Conservation (phyloP, 92 coral and sea anemone species). For the Anthopleura xanthogrammica region DNA sequence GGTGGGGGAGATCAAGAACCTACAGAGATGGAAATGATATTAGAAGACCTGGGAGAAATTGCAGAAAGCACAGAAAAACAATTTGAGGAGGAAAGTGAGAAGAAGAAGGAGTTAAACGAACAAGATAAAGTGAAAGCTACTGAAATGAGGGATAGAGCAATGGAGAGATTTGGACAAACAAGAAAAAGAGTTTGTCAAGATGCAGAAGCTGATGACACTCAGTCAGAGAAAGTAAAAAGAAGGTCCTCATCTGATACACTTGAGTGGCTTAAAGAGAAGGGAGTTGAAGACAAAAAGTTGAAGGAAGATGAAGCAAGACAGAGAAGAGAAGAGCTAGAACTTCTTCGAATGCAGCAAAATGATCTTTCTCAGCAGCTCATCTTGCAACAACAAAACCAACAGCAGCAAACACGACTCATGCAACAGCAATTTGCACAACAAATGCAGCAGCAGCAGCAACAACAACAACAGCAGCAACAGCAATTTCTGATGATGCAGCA, state of each 20-base stretch:
- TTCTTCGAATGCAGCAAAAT: neutral
- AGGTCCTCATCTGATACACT: slow-evolving; percentile 6
- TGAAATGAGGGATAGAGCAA: slow-evolving; percentile 47
- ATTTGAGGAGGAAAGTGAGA: slow-evolving; percentile 23
- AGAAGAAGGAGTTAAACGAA: slow-evolving; percentile 39
- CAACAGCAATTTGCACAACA: neutral
- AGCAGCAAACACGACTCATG: neutral
- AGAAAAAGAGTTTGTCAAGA: neutral
- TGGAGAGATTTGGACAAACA: slow-evolving; percentile 24
- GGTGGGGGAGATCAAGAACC: neutral
- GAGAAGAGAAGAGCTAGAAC: neutral
- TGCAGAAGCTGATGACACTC: neutral
- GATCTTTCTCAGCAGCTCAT: neutral
- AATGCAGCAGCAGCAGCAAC: slow-evolving; percentile 8
- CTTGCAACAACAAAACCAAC: neutral
- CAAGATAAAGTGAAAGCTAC: slow-evolving; percentile 50
- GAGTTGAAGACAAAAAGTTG: neutral
- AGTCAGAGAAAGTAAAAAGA: neutral
- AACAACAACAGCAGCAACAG: slow-evolving; percentile 8
- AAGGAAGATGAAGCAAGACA: neutral
- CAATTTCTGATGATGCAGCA: no score
- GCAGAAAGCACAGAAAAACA: slow-evolving; percentile 33
- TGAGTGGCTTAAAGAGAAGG: slow-evolving; percentile 3
- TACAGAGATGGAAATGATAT: neutral
- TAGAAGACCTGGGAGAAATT: slow-evolving; percentile 54